Base-by-base conservation (phyloP, 2,888 invertebrate species). In the Drosophila pegasa region DNA sequence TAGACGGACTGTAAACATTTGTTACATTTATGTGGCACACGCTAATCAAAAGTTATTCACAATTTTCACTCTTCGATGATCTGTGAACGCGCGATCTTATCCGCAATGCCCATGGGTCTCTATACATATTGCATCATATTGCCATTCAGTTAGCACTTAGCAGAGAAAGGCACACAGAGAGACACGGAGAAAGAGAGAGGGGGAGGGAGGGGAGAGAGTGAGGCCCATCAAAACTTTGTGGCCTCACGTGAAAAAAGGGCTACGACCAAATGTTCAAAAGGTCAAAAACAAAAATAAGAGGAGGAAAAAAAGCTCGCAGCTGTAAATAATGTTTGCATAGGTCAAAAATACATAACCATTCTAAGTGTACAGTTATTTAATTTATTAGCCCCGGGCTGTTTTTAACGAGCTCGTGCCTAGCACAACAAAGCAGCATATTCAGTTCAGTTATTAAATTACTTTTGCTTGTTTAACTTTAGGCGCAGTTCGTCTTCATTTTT, bases 1-100 rank as follows among this genome's bases (percentile, higher is more conserved):
- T 43, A 20, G 50, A 20, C 43, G 25, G n/a, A 2, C 14, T 67
- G 74, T 60, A 78, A 75, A 78, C 57, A 78, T 75, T 68, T 63
- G 66, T 85, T 52, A 61, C 60, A 78, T 76, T 87, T 75, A 74
- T 74, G 57, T 64, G 60, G 14, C 57, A 74, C 43, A 61, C 60
- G 75, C 78, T 82, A 82, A 82, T 75, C 65, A 63, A 74, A 43
- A 57, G 6, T 20, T 41, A 22, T 62, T 62, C 62, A 62, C 40
- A 50, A 51, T 63, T 63, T 65, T 65, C 52, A 51, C 65, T 41
- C n/a, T 35, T 59, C 61, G 47, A 47, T 67, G 22, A 66, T 66
- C 50, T 50, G 37, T n/a, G 20, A 18, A 60, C 29, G 25, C 22
- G 47, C 27, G 70, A 66, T 50, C 47, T 45, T 57, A 48, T 50